Conservation (phyloP, 2,888 invertebrate genomes). For the Cosmia trapezina region DNA sequence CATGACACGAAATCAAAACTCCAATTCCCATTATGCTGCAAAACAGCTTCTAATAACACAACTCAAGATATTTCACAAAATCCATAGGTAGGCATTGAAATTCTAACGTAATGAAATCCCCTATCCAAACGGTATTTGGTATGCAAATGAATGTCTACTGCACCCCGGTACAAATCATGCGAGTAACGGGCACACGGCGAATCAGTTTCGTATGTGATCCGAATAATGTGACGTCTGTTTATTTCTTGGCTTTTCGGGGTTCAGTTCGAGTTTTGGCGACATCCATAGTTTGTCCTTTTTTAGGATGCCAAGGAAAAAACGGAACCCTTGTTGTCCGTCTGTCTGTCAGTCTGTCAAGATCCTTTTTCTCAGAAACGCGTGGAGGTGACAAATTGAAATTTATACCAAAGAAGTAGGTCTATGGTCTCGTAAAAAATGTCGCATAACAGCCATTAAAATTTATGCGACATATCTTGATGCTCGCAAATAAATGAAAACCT, state of each 20-base stretch:
- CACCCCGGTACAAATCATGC: slow-evolving; percentile 69
- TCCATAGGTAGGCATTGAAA: slow-evolving; percentile 59
- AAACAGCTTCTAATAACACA: slow-evolving; percentile 23
- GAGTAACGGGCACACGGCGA: slow-evolving; percentile 65
- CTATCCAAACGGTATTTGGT: slow-evolving; percentile 56
- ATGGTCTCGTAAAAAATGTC: too few species aligned
- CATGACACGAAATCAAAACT: background rate
- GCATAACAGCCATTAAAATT: too few species aligned
- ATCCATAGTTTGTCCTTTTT: background rate
- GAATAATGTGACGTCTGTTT: slow-evolving; percentile 64
- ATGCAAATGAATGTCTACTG: slow-evolving; percentile 63
- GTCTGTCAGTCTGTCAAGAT: too few species aligned
- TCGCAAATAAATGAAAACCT: too few species aligned
- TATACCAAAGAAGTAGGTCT: too few species aligned
- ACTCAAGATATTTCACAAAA: slow-evolving; percentile 27
- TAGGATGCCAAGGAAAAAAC: too few species aligned
- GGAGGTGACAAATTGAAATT: too few species aligned
- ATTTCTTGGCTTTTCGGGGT: slow-evolving; percentile 43
- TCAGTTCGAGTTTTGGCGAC: background rate
- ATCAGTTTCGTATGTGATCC: slow-evolving; percentile 70
- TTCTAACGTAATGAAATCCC: slow-evolving; percentile 63
- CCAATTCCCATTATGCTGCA: background rate
- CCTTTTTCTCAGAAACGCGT: too few species aligned
- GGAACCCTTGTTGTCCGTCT: too few species aligned
- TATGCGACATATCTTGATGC: too few species aligned